Evolutionary conservation across 2,113 vertebrate species (phyloP), one percentile per base, ranked within the genome.

Genomic region (Mormyrus iriodes): DNA sequence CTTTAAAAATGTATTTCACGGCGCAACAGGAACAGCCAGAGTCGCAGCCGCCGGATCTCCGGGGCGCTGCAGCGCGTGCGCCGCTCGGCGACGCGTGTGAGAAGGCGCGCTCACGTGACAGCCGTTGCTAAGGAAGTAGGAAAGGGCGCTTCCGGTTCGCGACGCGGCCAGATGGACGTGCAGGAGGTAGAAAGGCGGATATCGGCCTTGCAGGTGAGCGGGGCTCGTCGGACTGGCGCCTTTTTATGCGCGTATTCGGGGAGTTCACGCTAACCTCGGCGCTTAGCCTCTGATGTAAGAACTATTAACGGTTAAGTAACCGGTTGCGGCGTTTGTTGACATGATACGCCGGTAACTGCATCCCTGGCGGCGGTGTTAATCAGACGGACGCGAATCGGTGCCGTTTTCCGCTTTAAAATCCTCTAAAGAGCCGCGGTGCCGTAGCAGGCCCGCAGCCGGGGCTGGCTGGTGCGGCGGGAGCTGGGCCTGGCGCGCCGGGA

Each of bases 381-480:
- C 61, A 65, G 27, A 65, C 61, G n/a, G n/a, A 12, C 24, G 9
- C 61, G n/a, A 65, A 31, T 65, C 0, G n/a, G 9, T 65, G 10
- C 8, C 61, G 9, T 27, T 65, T 65, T 13, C n/a, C 61, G 61
- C 9, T 65, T 65, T 27, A 27, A 65, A 12, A 31, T 12, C 9
- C 27, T 4, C n/a, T 31, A 69, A 69, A 13, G n/a, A 39, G 3
- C 13, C 31, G 69, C 69, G 12, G 24, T 89, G 4, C 12, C 55
- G 8, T 65, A 1, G 0, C 88, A 99, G 98, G 97, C 97, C 19
- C 58, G 35, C 0, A 93, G 94, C 86, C 93, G 97, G 46, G 97
- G 98, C 13, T 95, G 93, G 90, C 91, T 98, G 90, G 88, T 96
- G 89, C 95, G 98, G 91, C 92, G 86, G 48, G 95, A 94, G 4